phyloP scores from a whole-genome alignment of 2,113 vertebrate genomes.

The Rostratula benghalensis region DNA sequence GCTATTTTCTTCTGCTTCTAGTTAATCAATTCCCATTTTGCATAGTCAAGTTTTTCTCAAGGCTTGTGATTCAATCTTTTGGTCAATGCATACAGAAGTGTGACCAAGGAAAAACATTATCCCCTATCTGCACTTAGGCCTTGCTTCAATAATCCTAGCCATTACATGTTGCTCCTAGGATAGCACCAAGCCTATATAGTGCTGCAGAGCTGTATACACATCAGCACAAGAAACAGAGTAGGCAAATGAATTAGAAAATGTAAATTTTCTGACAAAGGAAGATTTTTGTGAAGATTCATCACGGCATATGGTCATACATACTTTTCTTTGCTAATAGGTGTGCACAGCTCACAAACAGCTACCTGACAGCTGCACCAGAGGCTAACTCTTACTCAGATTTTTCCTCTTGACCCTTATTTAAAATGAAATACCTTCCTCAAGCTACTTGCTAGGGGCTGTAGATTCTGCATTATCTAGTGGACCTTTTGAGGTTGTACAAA shows the following conservation, averaged over 20 bases:
- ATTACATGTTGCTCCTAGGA: background rate
- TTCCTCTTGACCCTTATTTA: background rate
- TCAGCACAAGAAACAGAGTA: background rate
- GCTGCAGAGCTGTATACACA: background rate
- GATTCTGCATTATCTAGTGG: background rate
- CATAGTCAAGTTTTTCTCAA: background rate
- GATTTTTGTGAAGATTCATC: background rate
- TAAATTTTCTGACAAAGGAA: background rate
- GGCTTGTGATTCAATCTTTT: background rate
- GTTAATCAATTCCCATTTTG: background rate
- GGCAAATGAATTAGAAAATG: background rate
- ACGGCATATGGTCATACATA: too few relatives aligned
- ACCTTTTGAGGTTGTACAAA: background rate
- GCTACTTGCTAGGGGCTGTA: background rate
- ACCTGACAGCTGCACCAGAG: background rate
- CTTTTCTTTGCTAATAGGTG: background rate
- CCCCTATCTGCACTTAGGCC: background rate
- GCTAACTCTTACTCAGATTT: background rate
- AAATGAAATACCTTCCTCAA: background rate
- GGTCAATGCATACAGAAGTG: background rate
- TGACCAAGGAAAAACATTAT: background rate
- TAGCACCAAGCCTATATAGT: fast-evolving
- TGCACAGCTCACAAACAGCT: background rate
- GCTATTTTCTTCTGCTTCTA: background rate
- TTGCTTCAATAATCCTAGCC: background rate